phyloP scores from a whole-genome alignment of 2,888 invertebrate species.

The Rutpela maculata region DNA sequence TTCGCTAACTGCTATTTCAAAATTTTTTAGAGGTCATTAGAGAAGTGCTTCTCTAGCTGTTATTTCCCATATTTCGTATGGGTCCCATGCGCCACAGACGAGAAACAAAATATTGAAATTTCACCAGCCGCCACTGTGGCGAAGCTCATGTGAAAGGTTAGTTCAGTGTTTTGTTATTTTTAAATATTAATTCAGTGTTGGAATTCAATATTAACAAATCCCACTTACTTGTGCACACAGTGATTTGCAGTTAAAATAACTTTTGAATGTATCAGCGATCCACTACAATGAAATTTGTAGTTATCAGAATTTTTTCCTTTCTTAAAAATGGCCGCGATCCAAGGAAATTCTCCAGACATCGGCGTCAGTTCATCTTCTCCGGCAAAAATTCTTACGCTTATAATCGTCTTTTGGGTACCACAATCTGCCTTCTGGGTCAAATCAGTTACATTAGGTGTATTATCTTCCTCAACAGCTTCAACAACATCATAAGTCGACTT shows the following conservation, averaged over 20 bases:
- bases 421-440: slow-evolving; percentile 40
- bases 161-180: no score
- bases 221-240: slow-evolving; percentile 55
- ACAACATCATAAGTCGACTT: slow-evolving; percentile 14
- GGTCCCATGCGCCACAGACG: no score
- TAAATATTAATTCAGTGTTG: neutral
- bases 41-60: no score
- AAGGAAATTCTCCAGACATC: slow-evolving; percentile 60
- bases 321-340: slow-evolving; percentile 60
- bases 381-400: slow-evolving; percentile 54
- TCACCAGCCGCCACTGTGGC: no score
- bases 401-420: slow-evolving; percentile 51
- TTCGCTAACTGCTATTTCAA: no score
- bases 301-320: slow-evolving; percentile 5
- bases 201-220: slow-evolving; percentile 4
- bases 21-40: no score
- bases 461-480: neutral
- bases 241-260: slow-evolving; percentile 61
- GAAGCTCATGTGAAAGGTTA: no score
- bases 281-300: slow-evolving; percentile 55
- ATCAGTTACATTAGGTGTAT: neutral
- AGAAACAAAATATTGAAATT: no score
- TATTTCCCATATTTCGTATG: no score
- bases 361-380: slow-evolving; percentile 52
- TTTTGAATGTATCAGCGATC: slow-evolving; percentile 60